phyloP scores from a whole-genome alignment of 2,113 vertebrate species.

The Nibea coibor region DNA sequence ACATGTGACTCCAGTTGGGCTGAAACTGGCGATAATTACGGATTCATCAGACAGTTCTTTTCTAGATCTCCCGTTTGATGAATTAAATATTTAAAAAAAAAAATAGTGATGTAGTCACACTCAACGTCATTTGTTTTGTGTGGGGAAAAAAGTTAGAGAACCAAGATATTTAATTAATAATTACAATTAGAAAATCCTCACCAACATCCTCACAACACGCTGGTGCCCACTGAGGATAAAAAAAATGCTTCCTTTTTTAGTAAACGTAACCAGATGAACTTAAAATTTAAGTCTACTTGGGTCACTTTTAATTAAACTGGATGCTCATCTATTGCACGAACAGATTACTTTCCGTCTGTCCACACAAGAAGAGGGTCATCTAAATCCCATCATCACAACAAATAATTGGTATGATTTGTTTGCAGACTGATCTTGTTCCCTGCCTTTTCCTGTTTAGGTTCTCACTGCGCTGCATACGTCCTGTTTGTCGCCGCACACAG shows the following conservation, averaged over 20 bases:
- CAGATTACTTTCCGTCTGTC: slow-evolving; percentile 10
- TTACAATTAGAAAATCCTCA: neutral
- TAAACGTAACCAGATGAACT: neutral
- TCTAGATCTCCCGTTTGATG: neutral
- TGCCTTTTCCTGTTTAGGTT: slow-evolving; percentile 79
- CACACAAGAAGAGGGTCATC: neutral
- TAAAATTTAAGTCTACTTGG: neutral
- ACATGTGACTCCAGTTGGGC: neutral
- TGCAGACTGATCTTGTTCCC: slow-evolving; percentile 26
- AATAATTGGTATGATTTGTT: slow-evolving; percentile 46
- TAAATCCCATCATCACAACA: slow-evolving; percentile 17
- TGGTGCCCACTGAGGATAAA: neutral
- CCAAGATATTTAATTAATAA: neutral
- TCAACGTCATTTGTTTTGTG: too few relatives aligned
- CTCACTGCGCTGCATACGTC: slow-evolving; percentile 16
- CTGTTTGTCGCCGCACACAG: slow-evolving; percentile 53
- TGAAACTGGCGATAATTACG: neutral
- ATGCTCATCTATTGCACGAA: neutral
- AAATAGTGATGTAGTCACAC: too few relatives aligned
- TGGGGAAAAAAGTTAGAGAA: too few relatives aligned
- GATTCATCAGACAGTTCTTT: neutral
- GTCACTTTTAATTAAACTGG: neutral
- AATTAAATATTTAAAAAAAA: neutral
- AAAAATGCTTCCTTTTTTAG: neutral
- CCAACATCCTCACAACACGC: too few relatives aligned